Evolutionary conservation across 2,113 vertebrate genomes (phyloP), one percentile per base, ranked within the genome.

Genomic region (Junco hyemalis): DNA sequence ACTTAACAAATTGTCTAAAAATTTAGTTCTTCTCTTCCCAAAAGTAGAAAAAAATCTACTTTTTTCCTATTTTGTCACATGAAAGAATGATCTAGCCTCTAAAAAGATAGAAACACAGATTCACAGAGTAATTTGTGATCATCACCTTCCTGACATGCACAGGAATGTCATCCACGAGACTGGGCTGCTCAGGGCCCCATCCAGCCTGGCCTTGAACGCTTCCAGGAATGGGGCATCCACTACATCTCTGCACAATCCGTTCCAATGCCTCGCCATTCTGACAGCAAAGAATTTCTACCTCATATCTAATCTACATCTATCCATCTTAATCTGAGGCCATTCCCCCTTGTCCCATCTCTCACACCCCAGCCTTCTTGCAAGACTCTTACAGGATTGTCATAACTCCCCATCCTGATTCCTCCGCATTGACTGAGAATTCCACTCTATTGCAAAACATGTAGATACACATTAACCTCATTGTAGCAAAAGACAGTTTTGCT

Each of bases 51-150:
- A 51, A 51, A 5, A 20, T 45, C 17, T 56, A 35, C 11, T 25
- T 74, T 26, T 61, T 57, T 9, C 11, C 9, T 53, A 14, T 2
- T n/a, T 78, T 65, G 4, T 9, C 5, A 1, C 2, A 1, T 69
- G 60, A 56, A 73, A 36, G 16, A 59, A 48, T 14, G 5, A n/a
- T 28, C 29, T 35, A 26, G 11, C 2, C 31, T 66, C n/a, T 48
- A 18, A 8, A 26, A 29, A 54, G 42, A n/a, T 5, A 48, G 13
- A 61, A 54, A 47, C n/a, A 40, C 17, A 40, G 24, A 42, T 31
- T 33, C 14, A 42, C 0, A 0, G 13, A 40, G 18, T 15, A 35
- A 17, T 42, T 48, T 35, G 14, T 25, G 42, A 6, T 31, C 42
- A 57, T 35, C 16, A 17, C 7, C 7, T 63, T 11, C 24, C 57